A percentile compares a stretch with the other conserved stretches of the same genome.
phyloP scores from a whole-genome alignment of 2,888 invertebrate genomes.

The Dynastes grantii region DNA sequence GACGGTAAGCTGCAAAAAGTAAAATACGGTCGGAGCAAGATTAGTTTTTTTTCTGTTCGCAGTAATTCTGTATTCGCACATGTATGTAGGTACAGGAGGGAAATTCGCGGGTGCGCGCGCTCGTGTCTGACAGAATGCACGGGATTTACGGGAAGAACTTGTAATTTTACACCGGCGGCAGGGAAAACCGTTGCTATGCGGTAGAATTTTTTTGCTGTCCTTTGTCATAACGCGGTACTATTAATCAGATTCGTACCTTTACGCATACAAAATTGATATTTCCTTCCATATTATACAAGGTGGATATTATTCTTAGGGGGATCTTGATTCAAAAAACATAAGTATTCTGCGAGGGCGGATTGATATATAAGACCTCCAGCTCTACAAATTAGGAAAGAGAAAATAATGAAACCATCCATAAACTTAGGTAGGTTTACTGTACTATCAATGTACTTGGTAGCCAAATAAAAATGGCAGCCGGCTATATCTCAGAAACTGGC shows the following conservation, averaged over 20 bases:
- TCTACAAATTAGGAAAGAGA: too few species aligned
- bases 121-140: neutral
- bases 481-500: too few species aligned
- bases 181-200: neutral
- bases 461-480: too few species aligned
- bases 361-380: too few species aligned
- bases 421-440: too few species aligned
- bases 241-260: slow-evolving; percentile 7
- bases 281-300: neutral
- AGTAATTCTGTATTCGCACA: slow-evolving; percentile 30
- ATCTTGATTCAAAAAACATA: too few species aligned
- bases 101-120: slow-evolving; percentile 1
- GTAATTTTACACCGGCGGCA: slow-evolving; percentile 3
- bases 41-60: slow-evolving; percentile 22
- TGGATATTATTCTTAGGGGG: too few species aligned
- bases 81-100: neutral
- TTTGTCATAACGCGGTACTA: neutral
- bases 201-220: neutral
- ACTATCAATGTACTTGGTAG: too few species aligned
- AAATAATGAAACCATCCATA: too few species aligned
- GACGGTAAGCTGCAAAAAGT: slow-evolving; percentile 37
- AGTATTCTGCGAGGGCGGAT: too few species aligned
- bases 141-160: slow-evolving; percentile 16
- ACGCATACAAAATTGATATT: neutral
- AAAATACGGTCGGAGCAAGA: slow-evolving; percentile 39